Conservation (phyloP, 2,797 vertebrate species). For the Leptatherina wallacei region DNA sequence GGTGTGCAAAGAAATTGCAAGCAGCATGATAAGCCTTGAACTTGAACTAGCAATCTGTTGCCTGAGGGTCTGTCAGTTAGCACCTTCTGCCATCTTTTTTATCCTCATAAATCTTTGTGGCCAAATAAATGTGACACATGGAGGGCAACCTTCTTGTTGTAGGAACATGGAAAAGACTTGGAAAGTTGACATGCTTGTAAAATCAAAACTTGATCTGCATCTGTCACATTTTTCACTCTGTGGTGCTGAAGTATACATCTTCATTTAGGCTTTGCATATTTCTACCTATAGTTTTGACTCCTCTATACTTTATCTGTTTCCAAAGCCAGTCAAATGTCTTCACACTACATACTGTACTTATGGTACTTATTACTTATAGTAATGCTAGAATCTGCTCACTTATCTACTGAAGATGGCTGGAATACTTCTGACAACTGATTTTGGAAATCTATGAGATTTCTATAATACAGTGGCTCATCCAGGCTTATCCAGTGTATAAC, state of each 20-base stretch:
- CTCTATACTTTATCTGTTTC: neutral
- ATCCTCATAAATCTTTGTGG: neutral
- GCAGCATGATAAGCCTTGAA: neutral
- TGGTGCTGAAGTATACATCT: slow-evolving; percentile 17
- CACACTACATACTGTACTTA: neutral
- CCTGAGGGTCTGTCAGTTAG: neutral
- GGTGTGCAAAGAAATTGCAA: neutral
- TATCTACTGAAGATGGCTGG: neutral
- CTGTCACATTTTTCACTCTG: neutral
- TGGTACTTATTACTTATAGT: too few relatives aligned
- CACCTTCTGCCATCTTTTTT: neutral
- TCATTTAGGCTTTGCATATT: neutral
- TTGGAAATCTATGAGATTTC: neutral
- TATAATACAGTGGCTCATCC: neutral
- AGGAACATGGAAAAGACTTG: neutral
- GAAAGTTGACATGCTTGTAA: neutral
- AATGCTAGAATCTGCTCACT: neutral
- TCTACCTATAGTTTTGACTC: neutral
- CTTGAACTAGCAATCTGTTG: neutral
- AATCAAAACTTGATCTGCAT: neutral
- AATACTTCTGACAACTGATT: neutral
- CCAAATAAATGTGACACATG: neutral
- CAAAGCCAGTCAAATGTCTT: neutral
- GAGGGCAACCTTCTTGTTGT: neutral
- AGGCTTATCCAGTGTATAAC: neutral